phyloP scores from a whole-genome alignment of 2,888 invertebrate genomes.

The Trachelus iudaicus region DNA sequence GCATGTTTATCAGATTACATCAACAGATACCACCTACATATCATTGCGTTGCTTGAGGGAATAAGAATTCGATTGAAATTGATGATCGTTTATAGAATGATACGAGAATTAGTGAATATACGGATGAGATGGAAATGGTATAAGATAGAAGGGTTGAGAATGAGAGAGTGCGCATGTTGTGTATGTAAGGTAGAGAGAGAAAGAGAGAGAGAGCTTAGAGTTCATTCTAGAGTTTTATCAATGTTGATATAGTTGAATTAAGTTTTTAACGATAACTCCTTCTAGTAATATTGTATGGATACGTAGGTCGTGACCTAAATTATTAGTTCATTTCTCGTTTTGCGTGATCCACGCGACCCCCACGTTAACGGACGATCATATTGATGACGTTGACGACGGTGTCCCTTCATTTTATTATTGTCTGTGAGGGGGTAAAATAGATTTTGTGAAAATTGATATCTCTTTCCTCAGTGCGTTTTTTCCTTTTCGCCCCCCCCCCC shows the following conservation, averaged over 20 bases:
- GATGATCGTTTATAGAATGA: neutral
- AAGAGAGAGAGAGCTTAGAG: conserved; percentile 28
- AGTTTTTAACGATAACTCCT: conserved; percentile 35
- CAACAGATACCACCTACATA: conserved; percentile 37
- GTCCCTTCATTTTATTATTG: conserved; percentile 8
- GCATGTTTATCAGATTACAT: neutral
- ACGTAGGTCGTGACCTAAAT: conserved; percentile 6
- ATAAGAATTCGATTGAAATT: conserved; percentile 20
- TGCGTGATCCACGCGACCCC: neutral
- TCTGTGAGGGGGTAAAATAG: neutral
- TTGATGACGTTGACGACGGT: conserved; percentile 23
- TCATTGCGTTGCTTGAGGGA: conserved; percentile 38
- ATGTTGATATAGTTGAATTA: conserved; percentile 41
- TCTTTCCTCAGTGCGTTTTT: conserved; percentile 3
- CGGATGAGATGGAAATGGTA: neutral
- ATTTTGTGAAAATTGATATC: conserved; percentile 6
- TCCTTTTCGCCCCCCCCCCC: too few species aligned
- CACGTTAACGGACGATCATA: neutral
- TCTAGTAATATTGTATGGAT: conserved; percentile 8
- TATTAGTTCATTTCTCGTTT: neutral
- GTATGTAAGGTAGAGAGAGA: neutral
- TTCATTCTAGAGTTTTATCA: conserved; percentile 50
- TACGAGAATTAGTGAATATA: neutral
- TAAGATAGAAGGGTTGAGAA: neutral
- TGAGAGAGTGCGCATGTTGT: neutral